phyloP scores from a whole-genome alignment of 2,113 vertebrate genomes.

The Fulica atra region DNA sequence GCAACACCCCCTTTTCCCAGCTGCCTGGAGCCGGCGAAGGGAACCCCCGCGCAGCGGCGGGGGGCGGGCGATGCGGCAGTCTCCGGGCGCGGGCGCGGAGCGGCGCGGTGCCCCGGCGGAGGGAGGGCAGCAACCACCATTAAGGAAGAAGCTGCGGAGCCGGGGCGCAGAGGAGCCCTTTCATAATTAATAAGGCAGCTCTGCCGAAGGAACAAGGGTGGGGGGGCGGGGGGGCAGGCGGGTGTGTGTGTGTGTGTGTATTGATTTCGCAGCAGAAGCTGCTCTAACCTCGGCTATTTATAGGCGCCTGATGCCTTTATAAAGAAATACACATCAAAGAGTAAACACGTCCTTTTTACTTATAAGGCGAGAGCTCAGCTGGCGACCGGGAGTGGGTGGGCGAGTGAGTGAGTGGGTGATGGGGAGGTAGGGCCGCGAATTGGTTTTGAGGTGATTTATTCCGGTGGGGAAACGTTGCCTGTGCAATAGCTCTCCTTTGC shows the following conservation, averaged over 20 bases:
- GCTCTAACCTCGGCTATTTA: conserved; percentile 73
- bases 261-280: conserved; percentile 70
- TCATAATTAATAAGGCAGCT: conserved; percentile 81
- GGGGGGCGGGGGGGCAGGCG: not conserved
- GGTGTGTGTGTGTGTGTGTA: too few relatives aligned
- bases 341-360: conserved; percentile 7
- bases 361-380: not conserved
- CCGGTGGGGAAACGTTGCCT: not conserved
- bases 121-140: conserved; percentile 53
- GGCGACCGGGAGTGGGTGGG: not conserved
- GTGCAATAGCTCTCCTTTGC: not conserved
- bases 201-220: conserved; percentile 44
- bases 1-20: not conserved
- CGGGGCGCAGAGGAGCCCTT: conserved; percentile 65
- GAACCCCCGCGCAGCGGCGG: not conserved
- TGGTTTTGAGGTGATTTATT: not conserved
- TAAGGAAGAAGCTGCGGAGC: conserved; percentile 51
- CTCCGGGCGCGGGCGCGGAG: not conserved
- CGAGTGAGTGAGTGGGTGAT: not conserved
- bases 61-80: not conserved
- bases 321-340: conserved; percentile 54
- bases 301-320: conserved; percentile 60
- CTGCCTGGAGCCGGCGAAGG: not conserved
- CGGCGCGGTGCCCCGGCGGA: not conserved
- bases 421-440: not conserved